Conservation (phyloP, 1,140 invertebrate genomes). For the Nylanderia fulva region DNA sequence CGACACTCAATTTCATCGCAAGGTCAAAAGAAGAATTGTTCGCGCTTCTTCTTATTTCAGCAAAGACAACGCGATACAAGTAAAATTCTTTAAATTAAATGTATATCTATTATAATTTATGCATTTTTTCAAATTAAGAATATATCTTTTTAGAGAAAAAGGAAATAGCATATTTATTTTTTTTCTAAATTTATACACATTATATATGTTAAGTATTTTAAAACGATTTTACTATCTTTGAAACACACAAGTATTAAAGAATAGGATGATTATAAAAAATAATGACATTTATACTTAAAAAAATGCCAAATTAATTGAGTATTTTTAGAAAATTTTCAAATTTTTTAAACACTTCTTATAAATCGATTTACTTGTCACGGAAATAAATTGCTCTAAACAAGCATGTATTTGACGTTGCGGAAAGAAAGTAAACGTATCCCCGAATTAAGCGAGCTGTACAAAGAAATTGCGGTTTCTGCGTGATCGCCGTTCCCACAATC, state of each 20-base stretch:
- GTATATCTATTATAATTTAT: neutral
- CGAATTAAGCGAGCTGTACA: constrained; percentile 3
- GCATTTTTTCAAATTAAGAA: neutral
- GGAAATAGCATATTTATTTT: constrained; percentile 5
- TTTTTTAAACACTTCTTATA: neutral
- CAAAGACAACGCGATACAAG: neutral
- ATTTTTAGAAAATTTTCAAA: neutral
- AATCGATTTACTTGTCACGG: neutral
- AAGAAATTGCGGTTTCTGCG: constrained; percentile 76
- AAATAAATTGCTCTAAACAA: neutral
- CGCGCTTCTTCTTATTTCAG: constrained; percentile 31
- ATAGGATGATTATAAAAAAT: neutral
- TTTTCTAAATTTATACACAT: neutral
- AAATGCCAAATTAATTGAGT: neutral
- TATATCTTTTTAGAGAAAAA: neutral
- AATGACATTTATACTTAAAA: neutral
- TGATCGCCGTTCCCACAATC: constrained; percentile 63
- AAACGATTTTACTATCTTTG: neutral
- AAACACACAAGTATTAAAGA: neutral
- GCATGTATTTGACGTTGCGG: neutral
- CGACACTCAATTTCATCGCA: constrained; percentile 72
- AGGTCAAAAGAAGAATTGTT: constrained; percentile 71
- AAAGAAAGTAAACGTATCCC: constrained; percentile 44
- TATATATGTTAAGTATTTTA: neutral
- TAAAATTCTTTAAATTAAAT: neutral